A percentile compares a stretch with the other conserved stretches of the same genome.
Evolutionary conservation across 2,888 invertebrate genomes (phyloP).

Genomic region (Polyploca ridens): DNA sequence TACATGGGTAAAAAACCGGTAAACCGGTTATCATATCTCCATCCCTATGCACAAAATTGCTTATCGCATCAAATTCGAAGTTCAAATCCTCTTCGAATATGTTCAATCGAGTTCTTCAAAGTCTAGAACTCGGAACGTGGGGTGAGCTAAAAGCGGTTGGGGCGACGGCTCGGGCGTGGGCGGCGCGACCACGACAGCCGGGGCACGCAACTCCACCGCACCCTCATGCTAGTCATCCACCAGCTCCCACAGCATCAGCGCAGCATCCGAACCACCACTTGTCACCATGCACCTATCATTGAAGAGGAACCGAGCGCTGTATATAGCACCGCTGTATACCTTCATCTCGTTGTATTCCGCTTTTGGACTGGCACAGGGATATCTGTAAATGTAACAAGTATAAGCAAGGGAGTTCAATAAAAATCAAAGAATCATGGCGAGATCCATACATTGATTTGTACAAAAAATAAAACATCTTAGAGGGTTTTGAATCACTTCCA

Average conservation of each 20-base stretch:
- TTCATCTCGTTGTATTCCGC: conserved; percentile 95
- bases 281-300: conserved; percentile 94
- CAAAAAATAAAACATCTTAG: too few relatives aligned
- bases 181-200: conserved; percentile 69
- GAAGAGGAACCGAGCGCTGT: conserved; percentile 92
- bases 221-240: conserved; percentile 88
- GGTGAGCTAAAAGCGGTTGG: conserved; percentile 50
- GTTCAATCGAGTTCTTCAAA: conserved; percentile 72
- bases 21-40: not conserved
- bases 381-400: conserved; percentile 74
- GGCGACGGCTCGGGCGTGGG: conserved; percentile 74
- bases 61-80: not conserved
- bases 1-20: not conserved
- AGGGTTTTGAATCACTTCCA: too few relatives aligned
- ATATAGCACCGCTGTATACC: conserved; percentile 93
- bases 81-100: not conserved
- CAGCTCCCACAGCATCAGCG: conserved; percentile 95
- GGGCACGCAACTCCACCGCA: conserved; percentile 60
- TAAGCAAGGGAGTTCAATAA: too few relatives aligned
- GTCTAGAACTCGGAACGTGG: conserved; percentile 70
- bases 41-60: not conserved
- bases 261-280: conserved; percentile 94
- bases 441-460: too few relatives aligned
- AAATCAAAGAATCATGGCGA: too few relatives aligned
- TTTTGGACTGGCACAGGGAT: conserved; percentile 93